These are phyloP conservation scores for Morelia viridis DNA, from an alignment of 2,797 vertebrate species.

Conservation along the genomic window DNA sequence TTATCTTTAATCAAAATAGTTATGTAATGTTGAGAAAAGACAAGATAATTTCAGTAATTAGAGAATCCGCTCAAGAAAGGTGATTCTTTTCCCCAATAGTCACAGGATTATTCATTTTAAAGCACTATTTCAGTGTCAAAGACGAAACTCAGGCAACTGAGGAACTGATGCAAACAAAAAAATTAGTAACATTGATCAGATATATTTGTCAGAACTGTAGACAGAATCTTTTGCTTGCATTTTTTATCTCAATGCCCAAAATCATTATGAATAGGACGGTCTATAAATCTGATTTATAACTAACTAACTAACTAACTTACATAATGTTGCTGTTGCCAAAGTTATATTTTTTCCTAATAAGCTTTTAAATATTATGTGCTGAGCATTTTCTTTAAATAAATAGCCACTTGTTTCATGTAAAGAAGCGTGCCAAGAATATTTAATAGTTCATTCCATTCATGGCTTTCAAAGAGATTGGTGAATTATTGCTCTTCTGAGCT, in stretches of 20 bases:
- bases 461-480: neutral
- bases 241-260: neutral
- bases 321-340: neutral
- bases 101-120: neutral
- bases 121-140: neutral
- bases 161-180: neutral
- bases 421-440: neutral
- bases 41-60: neutral
- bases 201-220: neutral
- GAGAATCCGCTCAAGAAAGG: neutral
- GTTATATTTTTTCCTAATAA: no score
- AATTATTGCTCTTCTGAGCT: neutral
- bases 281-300: neutral
- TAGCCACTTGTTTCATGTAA: neutral
- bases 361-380: neutral
- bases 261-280: neutral
- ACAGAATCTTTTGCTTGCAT: neutral
- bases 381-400: neutral
- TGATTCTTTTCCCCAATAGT: neutral
- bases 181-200: neutral
- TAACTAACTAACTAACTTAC: neutral
- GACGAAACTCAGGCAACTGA: neutral
- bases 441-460: neutral
- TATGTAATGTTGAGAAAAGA: neutral
- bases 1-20: neutral